phyloP scores from a whole-genome alignment of 2,888 invertebrate genomes.

The Anodontia alba region DNA sequence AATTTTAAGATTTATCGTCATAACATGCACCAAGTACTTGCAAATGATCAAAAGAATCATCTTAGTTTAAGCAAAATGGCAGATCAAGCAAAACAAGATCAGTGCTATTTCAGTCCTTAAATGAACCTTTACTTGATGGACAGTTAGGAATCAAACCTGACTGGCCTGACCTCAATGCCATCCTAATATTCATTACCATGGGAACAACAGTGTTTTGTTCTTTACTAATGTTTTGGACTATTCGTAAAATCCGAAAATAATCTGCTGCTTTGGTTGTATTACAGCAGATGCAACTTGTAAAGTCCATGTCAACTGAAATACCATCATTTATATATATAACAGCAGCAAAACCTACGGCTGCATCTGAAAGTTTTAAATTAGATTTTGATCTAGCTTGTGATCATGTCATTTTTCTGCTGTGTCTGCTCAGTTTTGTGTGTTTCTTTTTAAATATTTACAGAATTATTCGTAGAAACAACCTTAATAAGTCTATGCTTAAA shows the following conservation, averaged over 20 bases:
- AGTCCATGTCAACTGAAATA: neutral
- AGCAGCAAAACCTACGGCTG: neutral
- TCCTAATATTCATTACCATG: neutral
- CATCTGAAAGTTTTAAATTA: neutral
- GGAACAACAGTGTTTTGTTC: neutral
- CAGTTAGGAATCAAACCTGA: neutral
- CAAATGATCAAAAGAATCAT: neutral
- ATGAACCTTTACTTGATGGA: constrained; percentile 9
- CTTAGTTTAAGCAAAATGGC: constrained; percentile 5
- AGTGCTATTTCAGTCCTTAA: constrained; percentile 11
- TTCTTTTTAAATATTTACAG: neutral
- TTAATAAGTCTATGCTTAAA: neutral
- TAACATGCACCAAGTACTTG: neutral
- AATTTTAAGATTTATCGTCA: constrained; percentile 12
- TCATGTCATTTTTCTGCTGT: neutral
- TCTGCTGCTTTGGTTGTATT: neutral
- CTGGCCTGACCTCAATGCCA: neutral
- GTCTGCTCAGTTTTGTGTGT: neutral
- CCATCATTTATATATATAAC: neutral
- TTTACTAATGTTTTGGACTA: neutral
- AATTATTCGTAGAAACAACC: neutral
- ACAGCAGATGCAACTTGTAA: neutral
- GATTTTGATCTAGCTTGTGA: neutral
- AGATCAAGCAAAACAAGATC: neutral
- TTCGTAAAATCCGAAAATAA: neutral